Evolutionary conservation across 2,113 vertebrate species (phyloP).

Genomic region (Agelaius phoeniceus): DNA sequence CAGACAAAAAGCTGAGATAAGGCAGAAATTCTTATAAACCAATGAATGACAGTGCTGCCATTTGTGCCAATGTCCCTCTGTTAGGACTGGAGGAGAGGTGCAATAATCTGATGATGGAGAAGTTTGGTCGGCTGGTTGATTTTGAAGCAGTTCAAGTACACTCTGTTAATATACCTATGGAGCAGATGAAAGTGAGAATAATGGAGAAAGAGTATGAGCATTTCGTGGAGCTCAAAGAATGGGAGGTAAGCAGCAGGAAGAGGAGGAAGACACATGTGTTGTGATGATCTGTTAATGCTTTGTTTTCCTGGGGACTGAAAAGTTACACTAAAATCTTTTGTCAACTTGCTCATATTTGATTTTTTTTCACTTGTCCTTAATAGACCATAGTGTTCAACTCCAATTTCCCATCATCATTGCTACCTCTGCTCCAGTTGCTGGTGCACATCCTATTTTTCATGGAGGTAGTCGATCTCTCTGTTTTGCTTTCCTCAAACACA

Average conservation of each 20-base stretch:
- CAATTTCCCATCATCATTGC: background rate
- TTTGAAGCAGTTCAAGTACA: conserved; percentile 85
- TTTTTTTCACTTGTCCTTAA: background rate
- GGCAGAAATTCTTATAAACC: background rate
- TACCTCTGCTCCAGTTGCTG: background rate
- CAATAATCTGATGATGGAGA: conserved; percentile 83
- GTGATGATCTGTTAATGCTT: background rate
- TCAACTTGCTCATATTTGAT: background rate
- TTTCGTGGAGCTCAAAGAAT: conserved; percentile 75
- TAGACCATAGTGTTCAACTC: background rate
- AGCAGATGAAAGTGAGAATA: conserved; percentile 84
- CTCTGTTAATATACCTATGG: conserved; percentile 79
- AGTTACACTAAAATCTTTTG: background rate
- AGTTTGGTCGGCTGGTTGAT: conserved; percentile 87
- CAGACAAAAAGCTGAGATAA: background rate
- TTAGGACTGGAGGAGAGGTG: conserved; percentile 82
- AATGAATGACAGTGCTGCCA: background rate
- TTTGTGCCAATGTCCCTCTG: background rate
- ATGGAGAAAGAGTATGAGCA: conserved; percentile 71
- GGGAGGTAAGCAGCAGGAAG: conserved; percentile 78
- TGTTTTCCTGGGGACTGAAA: background rate
- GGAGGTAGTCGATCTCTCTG: background rate
- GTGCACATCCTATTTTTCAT: background rate
- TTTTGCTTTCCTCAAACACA: background rate
- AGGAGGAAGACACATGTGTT: background rate